Evolutionary conservation across 1,140 invertebrate species (phyloP).

Genomic region (Drosophila mayri): DNA sequence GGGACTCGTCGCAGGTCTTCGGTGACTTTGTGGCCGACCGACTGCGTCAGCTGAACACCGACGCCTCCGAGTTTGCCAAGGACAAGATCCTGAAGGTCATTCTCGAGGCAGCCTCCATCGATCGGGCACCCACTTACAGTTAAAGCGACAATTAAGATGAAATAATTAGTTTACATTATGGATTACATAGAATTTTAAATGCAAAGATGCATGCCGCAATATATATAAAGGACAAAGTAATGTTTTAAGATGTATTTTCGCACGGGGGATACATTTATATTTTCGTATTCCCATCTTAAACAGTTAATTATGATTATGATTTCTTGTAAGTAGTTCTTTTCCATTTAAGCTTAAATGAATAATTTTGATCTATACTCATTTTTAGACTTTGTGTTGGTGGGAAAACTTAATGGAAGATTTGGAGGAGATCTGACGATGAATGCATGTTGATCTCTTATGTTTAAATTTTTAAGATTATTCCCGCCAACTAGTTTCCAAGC

Average conservation of each 20-base stretch:
- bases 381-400: not conserved
- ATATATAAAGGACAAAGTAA: slow-evolving; percentile 5
- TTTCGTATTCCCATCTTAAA: not conserved
- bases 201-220: slow-evolving; percentile 18
- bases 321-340: not conserved
- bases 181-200: slow-evolving; percentile 14
- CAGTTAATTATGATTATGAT: not conserved
- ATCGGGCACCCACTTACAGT: slow-evolving; percentile 38
- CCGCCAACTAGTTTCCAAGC: not conserved
- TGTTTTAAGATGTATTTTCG: not conserved
- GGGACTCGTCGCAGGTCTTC: slow-evolving; percentile 63
- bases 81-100: slow-evolving; percentile 70
- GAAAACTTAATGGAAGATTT: not conserved
- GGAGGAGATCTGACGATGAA: not conserved
- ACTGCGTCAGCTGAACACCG: slow-evolving; percentile 41
- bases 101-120: slow-evolving; percentile 54
- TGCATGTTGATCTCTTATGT: not conserved
- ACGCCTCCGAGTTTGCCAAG: slow-evolving; percentile 62
- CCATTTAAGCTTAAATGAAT: not conserved
- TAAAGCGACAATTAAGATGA: slow-evolving; percentile 36
- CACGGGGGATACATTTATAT: not conserved
- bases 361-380: not conserved
- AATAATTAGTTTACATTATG: slow-evolving; percentile 29
- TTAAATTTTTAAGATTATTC: not conserved
- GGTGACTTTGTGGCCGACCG: slow-evolving; percentile 74